These are phyloP conservation scores for Percopsis omiscomaycus DNA, from an alignment of 2,797 vertebrate species.

Conservation along the genomic window DNA sequence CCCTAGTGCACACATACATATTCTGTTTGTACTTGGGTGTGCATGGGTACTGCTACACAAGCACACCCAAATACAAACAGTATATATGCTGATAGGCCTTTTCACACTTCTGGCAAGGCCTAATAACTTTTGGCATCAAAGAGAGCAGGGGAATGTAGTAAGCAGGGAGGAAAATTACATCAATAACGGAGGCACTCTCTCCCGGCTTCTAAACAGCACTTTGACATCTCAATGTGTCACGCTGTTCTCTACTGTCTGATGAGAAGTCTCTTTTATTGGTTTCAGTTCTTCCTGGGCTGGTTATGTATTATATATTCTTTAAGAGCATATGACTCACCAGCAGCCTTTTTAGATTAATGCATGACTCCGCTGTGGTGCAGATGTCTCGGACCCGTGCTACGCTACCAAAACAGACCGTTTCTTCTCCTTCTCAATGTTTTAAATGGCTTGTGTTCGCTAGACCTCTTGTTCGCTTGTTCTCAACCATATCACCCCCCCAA, in stretches of 20 bases:
- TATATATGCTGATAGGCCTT: neutral
- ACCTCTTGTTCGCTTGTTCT: neutral
- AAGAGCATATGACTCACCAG: slow-evolving; percentile 24
- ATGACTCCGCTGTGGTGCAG: slow-evolving; percentile 7
- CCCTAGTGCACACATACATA: no score
- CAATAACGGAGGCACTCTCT: slow-evolving; percentile 2
- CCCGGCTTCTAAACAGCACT: slow-evolving; percentile 7
- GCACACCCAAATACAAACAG: neutral
- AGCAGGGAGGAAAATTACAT: slow-evolving; percentile 4
- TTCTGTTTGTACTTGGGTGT: no score
- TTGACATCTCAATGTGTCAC: slow-evolving; percentile 8
- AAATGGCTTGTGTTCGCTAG: neutral
- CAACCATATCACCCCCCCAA: no score
- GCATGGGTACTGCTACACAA: neutral
- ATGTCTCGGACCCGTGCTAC: neutral
- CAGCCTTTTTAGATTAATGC: slow-evolving; percentile 18
- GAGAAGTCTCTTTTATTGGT: slow-evolving; percentile 26
- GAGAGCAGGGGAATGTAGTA: neutral
- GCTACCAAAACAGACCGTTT: slow-evolving; percentile 3
- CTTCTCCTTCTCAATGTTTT: neutral
- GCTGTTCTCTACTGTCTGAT: slow-evolving; percentile 10
- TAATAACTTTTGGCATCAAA: neutral
- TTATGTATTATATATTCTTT: slow-evolving; percentile 45
- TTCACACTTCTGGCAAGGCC: neutral
- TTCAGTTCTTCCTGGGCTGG: slow-evolving; percentile 33